Percentiles rank a stretch among this genome's conserved stretches.
Evolutionary conservation across 1,140 invertebrate genomes (phyloP).

Genomic region (Zaprionus nigranus): DNA sequence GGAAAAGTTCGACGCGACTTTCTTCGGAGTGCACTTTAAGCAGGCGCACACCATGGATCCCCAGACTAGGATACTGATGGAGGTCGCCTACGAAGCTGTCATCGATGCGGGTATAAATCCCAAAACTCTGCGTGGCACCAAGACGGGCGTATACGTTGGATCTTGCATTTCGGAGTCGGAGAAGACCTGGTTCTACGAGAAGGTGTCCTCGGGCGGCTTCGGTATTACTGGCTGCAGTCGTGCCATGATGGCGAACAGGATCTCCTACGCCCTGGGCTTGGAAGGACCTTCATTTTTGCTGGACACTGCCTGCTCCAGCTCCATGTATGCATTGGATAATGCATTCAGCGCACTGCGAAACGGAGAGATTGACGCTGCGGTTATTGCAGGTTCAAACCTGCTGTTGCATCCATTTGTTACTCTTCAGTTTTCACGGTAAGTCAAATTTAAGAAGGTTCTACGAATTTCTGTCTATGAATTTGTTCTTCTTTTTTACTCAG

Average conservation of each 20-base stretch:
- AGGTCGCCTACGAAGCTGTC: slow-evolving; percentile 85
- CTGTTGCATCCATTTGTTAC: slow-evolving; percentile 94
- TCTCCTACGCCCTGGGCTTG: slow-evolving; percentile 91
- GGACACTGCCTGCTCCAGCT: slow-evolving; percentile 96
- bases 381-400: slow-evolving; percentile 94
- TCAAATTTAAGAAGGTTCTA: not conserved
- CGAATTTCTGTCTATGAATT: not conserved
- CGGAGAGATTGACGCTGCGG: slow-evolving; percentile 93
- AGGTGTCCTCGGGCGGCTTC: slow-evolving; percentile 86
- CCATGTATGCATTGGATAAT: slow-evolving; percentile 92
- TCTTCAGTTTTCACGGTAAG: slow-evolving; percentile 90
- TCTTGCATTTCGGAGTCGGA: slow-evolving; percentile 91
- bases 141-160: slow-evolving; percentile 92
- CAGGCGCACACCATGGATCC: slow-evolving; percentile 86
- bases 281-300: slow-evolving; percentile 92
- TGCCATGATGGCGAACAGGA: slow-evolving; percentile 95
- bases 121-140: slow-evolving; percentile 87
- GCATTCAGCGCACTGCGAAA: slow-evolving; percentile 91
- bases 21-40: slow-evolving; percentile 86
- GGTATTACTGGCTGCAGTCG: slow-evolving; percentile 92
- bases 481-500: slow-evolving; percentile 71
- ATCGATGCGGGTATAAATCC: slow-evolving; percentile 84
- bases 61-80: slow-evolving; percentile 85
- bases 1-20: slow-evolving; percentile 86
- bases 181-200: slow-evolving; percentile 89